These are phyloP conservation scores for Hemistola chrysoprasaria DNA, from an alignment of 2,888 invertebrate species.

Conservation along the genomic window DNA sequence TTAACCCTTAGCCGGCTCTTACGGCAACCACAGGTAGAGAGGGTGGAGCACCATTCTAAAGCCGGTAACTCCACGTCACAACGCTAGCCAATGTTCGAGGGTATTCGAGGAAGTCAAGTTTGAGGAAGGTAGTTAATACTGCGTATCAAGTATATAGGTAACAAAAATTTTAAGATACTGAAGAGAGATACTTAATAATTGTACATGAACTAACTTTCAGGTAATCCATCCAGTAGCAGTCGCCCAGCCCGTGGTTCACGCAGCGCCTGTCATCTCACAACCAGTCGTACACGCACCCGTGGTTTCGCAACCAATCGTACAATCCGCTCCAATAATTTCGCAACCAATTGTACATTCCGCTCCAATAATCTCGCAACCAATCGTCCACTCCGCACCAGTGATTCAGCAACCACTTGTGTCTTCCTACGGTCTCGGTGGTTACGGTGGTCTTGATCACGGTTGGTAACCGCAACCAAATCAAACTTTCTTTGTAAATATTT, in stretches of 20 bases:
- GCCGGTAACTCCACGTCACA: too few species aligned
- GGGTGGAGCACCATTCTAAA: too few species aligned
- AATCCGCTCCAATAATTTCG: too few species aligned
- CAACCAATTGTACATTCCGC: conserved; percentile 48
- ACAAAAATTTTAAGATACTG: too few species aligned
- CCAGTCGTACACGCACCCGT: conserved; percentile 46
- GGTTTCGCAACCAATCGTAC: conserved; percentile 49
- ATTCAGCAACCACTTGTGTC: conserved; percentile 46
- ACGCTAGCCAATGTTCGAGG: too few species aligned
- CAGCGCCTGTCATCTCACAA: conserved; percentile 37
- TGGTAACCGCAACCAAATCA: conserved; percentile 58
- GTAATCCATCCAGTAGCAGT: conserved; percentile 48
- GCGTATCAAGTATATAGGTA: too few species aligned
- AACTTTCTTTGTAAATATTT: conserved; percentile 38
- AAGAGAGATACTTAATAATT: too few species aligned
- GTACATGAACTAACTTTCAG: conserved; percentile 39
- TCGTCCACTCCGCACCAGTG: conserved; percentile 50
- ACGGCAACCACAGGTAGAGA: too few species aligned
- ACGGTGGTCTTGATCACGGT: conserved; percentile 59
- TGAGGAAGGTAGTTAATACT: too few species aligned
- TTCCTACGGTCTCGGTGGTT: conserved; percentile 37
- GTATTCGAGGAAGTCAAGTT: too few species aligned
- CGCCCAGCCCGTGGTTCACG: conserved; percentile 34
- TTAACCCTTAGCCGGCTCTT: too few species aligned
- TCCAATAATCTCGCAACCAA: conserved; percentile 38